phyloP scores from a whole-genome alignment of 2,888 invertebrate species.

The Amiota communis region DNA sequence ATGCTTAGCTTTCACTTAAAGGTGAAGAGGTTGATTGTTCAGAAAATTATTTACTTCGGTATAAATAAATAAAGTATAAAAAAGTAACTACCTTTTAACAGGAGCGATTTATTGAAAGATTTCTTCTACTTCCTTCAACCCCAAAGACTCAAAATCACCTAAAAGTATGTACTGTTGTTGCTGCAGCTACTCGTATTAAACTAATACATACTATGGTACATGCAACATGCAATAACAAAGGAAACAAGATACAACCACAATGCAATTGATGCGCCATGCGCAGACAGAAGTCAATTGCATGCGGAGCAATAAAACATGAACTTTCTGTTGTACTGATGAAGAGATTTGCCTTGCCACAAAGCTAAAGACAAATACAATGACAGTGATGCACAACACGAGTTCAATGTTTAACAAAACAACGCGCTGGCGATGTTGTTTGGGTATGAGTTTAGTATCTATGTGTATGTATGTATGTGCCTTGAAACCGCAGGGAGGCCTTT shows the following conservation, averaged over 20 bases:
- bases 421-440: neutral
- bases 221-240: neutral
- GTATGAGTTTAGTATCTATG: too few relatives aligned
- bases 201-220: neutral
- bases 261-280: constrained; percentile 16
- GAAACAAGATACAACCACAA: neutral
- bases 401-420: constrained; percentile 14
- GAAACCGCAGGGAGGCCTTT: constrained; percentile 8
- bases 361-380: neutral
- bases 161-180: too few relatives aligned
- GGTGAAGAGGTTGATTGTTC: too few relatives aligned
- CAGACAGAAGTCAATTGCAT: constrained; percentile 20
- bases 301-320: constrained; percentile 3
- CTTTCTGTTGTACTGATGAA: neutral
- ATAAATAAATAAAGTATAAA: too few relatives aligned
- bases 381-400: neutral
- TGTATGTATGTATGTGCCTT: neutral
- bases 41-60: too few relatives aligned
- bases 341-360: neutral
- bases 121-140: too few relatives aligned
- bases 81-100: too few relatives aligned
- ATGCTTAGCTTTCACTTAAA: too few relatives aligned
- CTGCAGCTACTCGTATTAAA: neutral
- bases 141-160: too few relatives aligned
- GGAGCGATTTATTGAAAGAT: too few relatives aligned